A percentile compares a stretch with the other conserved stretches of the same genome.
phyloP scores from a whole-genome alignment of 1,140 invertebrate species.

The Trichogramma pretiosum region DNA sequence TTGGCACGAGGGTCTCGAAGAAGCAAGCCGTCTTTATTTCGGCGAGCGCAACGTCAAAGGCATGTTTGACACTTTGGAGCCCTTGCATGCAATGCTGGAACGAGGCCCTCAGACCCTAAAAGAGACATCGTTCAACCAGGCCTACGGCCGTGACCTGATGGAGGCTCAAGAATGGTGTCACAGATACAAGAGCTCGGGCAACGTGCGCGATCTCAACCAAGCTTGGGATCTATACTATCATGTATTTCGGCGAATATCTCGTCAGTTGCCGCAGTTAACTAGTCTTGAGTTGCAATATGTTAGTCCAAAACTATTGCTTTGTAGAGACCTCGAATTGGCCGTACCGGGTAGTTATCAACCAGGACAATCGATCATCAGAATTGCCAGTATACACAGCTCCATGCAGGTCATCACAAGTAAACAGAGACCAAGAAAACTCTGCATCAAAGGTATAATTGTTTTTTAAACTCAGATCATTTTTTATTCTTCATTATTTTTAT shows the following conservation, averaged over 20 bases:
- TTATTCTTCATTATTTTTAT: no score
- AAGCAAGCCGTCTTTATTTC: constrained; percentile 92
- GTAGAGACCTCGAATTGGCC: constrained; percentile 86
- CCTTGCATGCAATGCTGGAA: constrained; percentile 89
- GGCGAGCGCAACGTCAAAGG: constrained; percentile 88
- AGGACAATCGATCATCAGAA: constrained; percentile 74
- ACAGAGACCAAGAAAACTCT: constrained; percentile 90
- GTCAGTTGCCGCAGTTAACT: constrained; percentile 85
- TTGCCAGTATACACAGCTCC: constrained; percentile 75
- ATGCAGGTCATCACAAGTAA: constrained; percentile 93
- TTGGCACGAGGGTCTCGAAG: constrained; percentile 97
- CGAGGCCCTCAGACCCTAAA: constrained; percentile 90
- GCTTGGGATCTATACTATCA: constrained; percentile 99
- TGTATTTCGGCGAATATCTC: constrained; percentile 88
- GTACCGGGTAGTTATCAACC: constrained; percentile 94
- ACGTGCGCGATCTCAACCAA: constrained; percentile 86
- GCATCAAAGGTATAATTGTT: constrained; percentile 68
- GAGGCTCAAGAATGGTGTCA: constrained; percentile 94
- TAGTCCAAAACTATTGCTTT: constrained; percentile 81
- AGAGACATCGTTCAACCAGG: constrained; percentile 93
- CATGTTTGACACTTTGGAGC: constrained; percentile 93
- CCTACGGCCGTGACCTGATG: constrained; percentile 86
- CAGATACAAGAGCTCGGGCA: constrained; percentile 73
- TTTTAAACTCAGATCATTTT: no score
- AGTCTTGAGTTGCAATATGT: constrained; percentile 91